Percentiles rank a stretch among this genome's conserved stretches.
Evolutionary conservation across 2,888 invertebrate species (phyloP).

Genomic region (Stenoptilia bipunctidactyla): DNA sequence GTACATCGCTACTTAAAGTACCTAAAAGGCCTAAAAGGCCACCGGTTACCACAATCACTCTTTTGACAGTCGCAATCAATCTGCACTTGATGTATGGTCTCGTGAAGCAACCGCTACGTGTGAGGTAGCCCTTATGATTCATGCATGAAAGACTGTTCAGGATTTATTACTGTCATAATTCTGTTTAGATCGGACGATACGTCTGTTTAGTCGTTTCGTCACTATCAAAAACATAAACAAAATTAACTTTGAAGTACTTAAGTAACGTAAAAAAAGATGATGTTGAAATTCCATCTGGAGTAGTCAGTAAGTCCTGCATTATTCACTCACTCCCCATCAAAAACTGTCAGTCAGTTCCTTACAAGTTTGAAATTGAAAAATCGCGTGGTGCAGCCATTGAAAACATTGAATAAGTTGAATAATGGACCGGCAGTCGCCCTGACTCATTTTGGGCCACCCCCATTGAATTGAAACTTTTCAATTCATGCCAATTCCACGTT

Average conservation of each 20-base stretch:
- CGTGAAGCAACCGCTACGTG: slow-evolving; percentile 30
- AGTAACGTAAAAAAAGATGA: no score
- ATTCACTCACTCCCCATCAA: neutral
- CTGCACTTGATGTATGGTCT: slow-evolving; percentile 61
- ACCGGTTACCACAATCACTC: slow-evolving; percentile 60
- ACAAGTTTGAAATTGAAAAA: neutral
- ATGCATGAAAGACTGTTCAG: neutral
- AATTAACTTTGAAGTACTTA: no score
- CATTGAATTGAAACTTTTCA: no score
- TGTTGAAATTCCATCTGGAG: no score
- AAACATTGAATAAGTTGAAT: no score
- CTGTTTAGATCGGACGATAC: no score
- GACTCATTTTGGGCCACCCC: neutral
- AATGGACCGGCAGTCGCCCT: neutral
- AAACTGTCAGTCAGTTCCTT: neutral
- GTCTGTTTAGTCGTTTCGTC: no score
- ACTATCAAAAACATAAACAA: no score
- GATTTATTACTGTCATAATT: neutral
- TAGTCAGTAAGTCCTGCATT: no score
- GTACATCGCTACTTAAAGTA: no score
- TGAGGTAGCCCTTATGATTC: slow-evolving; percentile 35
- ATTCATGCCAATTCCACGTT: neutral
- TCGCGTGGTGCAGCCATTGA: neutral
- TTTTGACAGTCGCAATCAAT: slow-evolving; percentile 70
- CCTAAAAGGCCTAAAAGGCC: slow-evolving; percentile 50